Conservation (phyloP, 2,113 vertebrate species). For the Excalfactoria chinensis region DNA sequence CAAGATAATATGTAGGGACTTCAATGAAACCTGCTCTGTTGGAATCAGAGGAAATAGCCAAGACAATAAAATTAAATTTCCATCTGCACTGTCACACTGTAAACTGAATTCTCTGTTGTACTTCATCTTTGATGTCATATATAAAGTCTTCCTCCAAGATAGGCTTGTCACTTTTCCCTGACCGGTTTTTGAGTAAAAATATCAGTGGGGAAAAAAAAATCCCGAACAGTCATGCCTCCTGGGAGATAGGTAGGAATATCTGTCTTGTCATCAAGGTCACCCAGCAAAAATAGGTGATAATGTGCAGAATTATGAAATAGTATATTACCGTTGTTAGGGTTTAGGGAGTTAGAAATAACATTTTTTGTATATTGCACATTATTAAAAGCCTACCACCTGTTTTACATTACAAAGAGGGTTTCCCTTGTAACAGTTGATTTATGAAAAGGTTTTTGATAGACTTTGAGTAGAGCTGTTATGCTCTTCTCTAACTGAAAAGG, state of each 20-base stretch:
- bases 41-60: neutral
- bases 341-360: neutral
- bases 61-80: conserved; percentile 2
- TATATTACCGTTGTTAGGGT: neutral
- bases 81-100: neutral
- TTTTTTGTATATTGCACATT: neutral
- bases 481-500: neutral
- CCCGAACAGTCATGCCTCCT: neutral
- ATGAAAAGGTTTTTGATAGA: neutral
- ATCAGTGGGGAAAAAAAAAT: neutral
- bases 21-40: neutral
- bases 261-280: neutral
- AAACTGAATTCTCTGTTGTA: neutral
- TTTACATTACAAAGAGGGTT: neutral
- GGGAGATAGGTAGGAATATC: neutral
- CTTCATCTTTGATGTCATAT: neutral
- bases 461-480: neutral
- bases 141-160: neutral
- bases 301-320: neutral
- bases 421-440: neutral
- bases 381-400: neutral
- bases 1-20: neutral
- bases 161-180: neutral
- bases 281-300: neutral
- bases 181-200: neutral